A percentile compares a stretch with the other conserved stretches of the same genome.
These are phyloP conservation scores for Tadarida brasiliensis DNA, from an alignment of 2,797 vertebrate species.

Conservation along the genomic window DNA sequence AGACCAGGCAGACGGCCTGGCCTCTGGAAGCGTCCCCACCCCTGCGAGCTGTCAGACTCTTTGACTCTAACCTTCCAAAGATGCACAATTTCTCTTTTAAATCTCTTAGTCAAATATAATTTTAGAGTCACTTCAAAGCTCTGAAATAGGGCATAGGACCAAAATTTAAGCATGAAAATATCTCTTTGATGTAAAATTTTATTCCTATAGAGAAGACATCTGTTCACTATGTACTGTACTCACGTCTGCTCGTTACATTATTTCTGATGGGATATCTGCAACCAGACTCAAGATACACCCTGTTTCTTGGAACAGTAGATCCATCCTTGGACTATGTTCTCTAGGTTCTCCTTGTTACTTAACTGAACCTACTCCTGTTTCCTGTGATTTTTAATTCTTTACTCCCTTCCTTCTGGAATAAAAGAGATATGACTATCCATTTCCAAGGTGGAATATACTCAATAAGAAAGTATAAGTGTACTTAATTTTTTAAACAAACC, in stretches of 20 bases:
- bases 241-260: not conserved
- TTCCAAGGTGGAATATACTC: not conserved
- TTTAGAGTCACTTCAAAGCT: constrained; percentile 39
- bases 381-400: not conserved
- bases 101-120: constrained; percentile 41
- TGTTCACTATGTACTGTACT: constrained; percentile 56
- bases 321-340: not conserved
- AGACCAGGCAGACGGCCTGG: not conserved
- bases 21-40: not conserved
- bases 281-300: constrained; percentile 18
- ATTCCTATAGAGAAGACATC: constrained; percentile 59
- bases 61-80: not conserved
- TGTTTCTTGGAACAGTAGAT: not conserved
- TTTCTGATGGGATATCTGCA: not conserved
- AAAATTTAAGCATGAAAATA: constrained; percentile 70
- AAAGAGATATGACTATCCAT: not conserved
- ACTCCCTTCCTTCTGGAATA: not conserved
- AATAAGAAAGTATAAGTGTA: not conserved
- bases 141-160: constrained; percentile 64
- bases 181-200: constrained; percentile 61
- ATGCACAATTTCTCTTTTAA: not conserved
- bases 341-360: not conserved
- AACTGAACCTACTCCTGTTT: not conserved
- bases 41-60: not conserved
- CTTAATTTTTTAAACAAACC: not conserved